A percentile compares a stretch with the other conserved stretches of the same genome.
phyloP scores from a whole-genome alignment of 2,797 vertebrate species.

The Holocentrus rufus region DNA sequence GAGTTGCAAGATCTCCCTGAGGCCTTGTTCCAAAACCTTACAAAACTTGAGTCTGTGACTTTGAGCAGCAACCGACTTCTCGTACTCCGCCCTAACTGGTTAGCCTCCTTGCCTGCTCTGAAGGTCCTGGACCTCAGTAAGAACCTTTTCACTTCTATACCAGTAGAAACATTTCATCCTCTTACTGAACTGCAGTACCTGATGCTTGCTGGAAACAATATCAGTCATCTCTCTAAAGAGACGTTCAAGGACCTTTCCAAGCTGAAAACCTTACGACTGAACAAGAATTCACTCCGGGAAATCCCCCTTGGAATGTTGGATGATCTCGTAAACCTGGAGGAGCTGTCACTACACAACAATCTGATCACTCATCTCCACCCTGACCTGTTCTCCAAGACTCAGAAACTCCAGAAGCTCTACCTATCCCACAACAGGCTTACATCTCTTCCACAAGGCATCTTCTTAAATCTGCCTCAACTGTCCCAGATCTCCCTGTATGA shows the following conservation, averaged over 20 bases:
- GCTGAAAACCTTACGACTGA: constrained; percentile 85
- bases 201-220: constrained; percentile 84
- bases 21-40: constrained; percentile 83
- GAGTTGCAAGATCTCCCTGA: constrained; percentile 87
- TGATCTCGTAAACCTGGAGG: constrained; percentile 83
- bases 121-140: constrained; percentile 66
- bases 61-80: constrained; percentile 85
- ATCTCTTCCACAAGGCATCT: constrained; percentile 84
- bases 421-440: constrained; percentile 89
- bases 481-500: constrained; percentile 86
- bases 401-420: constrained; percentile 86
- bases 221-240: constrained; percentile 77
- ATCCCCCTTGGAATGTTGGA: constrained; percentile 83
- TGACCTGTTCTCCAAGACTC: constrained; percentile 84
- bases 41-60: constrained; percentile 81
- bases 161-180: constrained; percentile 77
- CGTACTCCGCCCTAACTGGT: constrained; percentile 77
- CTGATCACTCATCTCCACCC: constrained; percentile 80
- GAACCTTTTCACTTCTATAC: constrained; percentile 71
- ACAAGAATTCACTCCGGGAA: constrained; percentile 84
- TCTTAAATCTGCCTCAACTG: constrained; percentile 84
- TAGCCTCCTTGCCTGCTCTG: constrained; percentile 61
- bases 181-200: constrained; percentile 82
- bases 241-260: constrained; percentile 83
- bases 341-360: constrained; percentile 90